Conservation (phyloP, 2,797 vertebrate species). For the Morelia viridis region DNA sequence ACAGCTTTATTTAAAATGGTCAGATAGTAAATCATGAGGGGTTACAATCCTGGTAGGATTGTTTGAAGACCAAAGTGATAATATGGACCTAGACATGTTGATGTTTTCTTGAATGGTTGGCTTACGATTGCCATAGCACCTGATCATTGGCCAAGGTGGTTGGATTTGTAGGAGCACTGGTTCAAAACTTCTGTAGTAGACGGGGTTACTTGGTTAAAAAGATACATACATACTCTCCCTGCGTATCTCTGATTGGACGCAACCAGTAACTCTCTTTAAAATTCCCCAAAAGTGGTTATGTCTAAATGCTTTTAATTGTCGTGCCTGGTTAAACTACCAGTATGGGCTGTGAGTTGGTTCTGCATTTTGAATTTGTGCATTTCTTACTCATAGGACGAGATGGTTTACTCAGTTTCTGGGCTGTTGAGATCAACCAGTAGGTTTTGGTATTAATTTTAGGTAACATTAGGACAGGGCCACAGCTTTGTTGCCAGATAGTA, state of each 20-base stretch:
- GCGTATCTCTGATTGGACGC: neutral
- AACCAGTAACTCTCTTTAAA: neutral
- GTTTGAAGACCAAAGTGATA: neutral
- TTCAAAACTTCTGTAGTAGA: neutral
- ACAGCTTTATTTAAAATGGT: neutral
- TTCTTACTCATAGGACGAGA: neutral
- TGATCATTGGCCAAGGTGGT: too few species aligned
- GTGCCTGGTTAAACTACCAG: neutral
- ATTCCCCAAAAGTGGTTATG: neutral
- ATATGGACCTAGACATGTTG: neutral
- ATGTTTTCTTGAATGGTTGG: too few species aligned
- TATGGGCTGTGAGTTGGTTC: neutral
- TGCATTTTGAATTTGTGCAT: neutral
- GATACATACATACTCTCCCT: neutral
- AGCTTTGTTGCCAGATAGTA: neutral
- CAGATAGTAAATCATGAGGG: neutral
- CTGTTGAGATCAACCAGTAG: neutral
- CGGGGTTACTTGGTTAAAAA: neutral
- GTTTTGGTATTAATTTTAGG: neutral
- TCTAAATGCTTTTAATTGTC: neutral
- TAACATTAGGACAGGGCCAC: neutral
- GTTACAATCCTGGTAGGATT: neutral
- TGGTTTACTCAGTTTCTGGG: neutral
- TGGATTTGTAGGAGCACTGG: neutral
- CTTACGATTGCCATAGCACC: neutral